Evolutionary conservation across 2,797 vertebrate genomes (phyloP).

Genomic region (Knipowitschia caucasica): DNA sequence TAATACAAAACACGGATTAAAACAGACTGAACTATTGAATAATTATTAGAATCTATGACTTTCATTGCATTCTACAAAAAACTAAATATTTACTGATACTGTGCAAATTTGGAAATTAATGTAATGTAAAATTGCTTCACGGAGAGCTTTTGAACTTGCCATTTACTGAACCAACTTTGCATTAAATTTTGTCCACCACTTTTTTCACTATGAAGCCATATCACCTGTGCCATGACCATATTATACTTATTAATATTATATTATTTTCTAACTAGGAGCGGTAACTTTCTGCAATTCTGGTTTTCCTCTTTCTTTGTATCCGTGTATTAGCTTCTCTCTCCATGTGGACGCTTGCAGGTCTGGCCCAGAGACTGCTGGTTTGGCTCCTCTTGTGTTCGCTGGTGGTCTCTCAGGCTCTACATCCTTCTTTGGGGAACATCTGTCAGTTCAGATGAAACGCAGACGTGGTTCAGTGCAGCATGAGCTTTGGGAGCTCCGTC

Average conservation of each 20-base stretch:
- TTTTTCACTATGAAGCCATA: too few relatives aligned
- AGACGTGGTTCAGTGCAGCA: neutral
- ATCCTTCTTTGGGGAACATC: slow-evolving; percentile 1
- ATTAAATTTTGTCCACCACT: too few relatives aligned
- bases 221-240: neutral
- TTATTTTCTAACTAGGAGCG: neutral
- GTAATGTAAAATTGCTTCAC: too few relatives aligned
- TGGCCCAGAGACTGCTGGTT: neutral
- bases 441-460: slow-evolving; percentile 1
- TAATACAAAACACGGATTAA: too few relatives aligned
- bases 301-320: too few relatives aligned
- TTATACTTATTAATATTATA: neutral
- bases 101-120: too few relatives aligned
- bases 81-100: too few relatives aligned
- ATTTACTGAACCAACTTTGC: too few relatives aligned
- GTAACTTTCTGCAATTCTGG: neutral
- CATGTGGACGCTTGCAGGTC: neutral
- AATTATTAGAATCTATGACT: too few relatives aligned
- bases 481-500: slow-evolving; percentile 19
- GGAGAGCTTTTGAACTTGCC: too few relatives aligned
- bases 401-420: neutral
- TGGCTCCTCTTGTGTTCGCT: neutral
- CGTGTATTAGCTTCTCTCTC: neutral
- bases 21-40: too few relatives aligned
- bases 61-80: too few relatives aligned